phyloP scores from a whole-genome alignment of 2,797 vertebrate species.

The Danio albolineatus region DNA sequence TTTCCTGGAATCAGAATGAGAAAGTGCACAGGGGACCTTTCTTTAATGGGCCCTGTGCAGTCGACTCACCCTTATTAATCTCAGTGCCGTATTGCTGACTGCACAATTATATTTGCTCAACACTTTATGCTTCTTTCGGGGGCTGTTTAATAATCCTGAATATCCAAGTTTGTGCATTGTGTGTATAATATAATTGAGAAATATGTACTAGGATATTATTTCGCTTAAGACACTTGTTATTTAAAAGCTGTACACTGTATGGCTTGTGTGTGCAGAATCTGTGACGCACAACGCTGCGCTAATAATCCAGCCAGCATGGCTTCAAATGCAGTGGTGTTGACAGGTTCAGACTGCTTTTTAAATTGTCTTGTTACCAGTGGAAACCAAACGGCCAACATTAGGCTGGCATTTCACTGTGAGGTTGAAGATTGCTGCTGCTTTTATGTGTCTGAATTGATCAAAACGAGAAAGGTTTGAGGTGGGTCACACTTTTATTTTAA shows the following conservation, averaged over 20 bases:
- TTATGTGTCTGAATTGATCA: not conserved
- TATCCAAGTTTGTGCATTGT: not conserved
- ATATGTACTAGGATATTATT: conserved; percentile 1
- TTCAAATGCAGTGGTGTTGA: conserved; percentile 23
- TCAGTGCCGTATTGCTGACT: conserved; percentile 1
- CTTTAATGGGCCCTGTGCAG: conserved; percentile 4
- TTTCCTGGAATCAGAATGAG: conserved; percentile 22
- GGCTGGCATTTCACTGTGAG: not conserved
- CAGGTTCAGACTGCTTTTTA: conserved; percentile 42
- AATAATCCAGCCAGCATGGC: conserved; percentile 16
- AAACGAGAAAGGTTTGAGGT: not conserved
- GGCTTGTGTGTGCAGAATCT: not conserved
- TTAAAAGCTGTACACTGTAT: not conserved
- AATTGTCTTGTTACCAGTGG: conserved; percentile 48
- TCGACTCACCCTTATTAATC: conserved; percentile 30
- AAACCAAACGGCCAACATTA: conserved; percentile 44
- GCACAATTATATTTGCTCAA: conserved; percentile 28
- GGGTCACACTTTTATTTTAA: too few species aligned
- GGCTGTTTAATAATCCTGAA: conserved; percentile 3
- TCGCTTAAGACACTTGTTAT: conserved; percentile 1
- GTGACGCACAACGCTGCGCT: not conserved
- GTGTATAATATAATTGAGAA: conserved; percentile 2
- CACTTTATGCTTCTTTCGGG: conserved; percentile 1
- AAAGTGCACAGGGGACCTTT: not conserved
- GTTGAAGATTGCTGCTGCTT: not conserved